Evolutionary conservation across 2,113 vertebrate genomes (phyloP).

Genomic region (Apteryx owenii): DNA sequence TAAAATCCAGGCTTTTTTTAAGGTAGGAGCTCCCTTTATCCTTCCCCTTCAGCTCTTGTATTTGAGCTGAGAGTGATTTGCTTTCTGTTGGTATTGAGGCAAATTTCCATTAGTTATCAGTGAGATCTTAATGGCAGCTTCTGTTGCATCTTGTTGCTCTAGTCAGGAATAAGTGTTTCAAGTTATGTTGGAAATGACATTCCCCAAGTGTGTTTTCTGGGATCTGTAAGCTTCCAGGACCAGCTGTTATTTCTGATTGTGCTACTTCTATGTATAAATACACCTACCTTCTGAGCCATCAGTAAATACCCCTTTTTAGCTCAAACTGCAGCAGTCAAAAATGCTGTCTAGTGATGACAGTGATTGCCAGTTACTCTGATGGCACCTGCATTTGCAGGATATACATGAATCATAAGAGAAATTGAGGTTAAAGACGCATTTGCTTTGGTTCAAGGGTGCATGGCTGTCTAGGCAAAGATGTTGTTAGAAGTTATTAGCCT

Average conservation of each 20-base stretch:
- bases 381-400: not conserved
- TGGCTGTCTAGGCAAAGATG: not conserved
- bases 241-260: not conserved
- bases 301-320: not conserved
- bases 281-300: not conserved
- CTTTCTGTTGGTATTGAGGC: not conserved
- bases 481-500: not conserved
- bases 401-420: not conserved
- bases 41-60: not conserved
- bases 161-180: not conserved
- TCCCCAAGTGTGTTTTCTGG: not conserved
- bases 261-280: not conserved
- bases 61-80: not conserved
- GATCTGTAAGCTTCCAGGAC: not conserved
- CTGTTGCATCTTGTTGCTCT: not conserved
- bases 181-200: not conserved
- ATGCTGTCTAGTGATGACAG: not conserved
- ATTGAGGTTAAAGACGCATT: not conserved
- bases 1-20: constrained; percentile 90
- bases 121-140: not conserved
- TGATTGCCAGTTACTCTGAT: not conserved
- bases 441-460: not conserved
- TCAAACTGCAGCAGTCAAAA: not conserved
- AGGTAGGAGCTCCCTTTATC: constrained; percentile 74
- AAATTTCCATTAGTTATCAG: not conserved